Percentiles rank a stretch among this genome's conserved stretches.
These are phyloP conservation scores for Genyomyrus donnyi DNA, from an alignment of 2,113 vertebrate species.

Conservation along the genomic window DNA sequence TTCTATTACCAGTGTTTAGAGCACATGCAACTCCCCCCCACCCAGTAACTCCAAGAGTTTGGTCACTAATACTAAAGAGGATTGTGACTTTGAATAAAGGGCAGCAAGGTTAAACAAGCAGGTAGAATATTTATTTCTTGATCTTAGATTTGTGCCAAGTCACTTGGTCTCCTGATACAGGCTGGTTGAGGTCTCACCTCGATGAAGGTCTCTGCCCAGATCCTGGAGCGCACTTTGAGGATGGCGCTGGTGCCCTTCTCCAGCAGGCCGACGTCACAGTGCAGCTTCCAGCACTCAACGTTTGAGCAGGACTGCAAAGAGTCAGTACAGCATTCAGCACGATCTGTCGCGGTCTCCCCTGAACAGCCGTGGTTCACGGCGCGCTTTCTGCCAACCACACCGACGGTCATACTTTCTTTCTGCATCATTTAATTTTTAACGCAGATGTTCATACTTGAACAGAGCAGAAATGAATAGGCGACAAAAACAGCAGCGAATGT, in stretches of 20 bases:
- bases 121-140: background rate
- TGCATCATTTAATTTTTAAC: background rate
- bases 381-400: background rate
- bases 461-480: background rate
- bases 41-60: background rate
- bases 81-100: background rate
- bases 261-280: constrained; percentile 69
- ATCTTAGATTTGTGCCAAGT: background rate
- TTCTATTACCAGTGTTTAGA: background rate
- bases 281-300: constrained; percentile 69
- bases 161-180: background rate
- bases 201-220: constrained; percentile 77
- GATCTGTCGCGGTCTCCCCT: background rate
- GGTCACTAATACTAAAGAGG: background rate
- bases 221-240: constrained; percentile 70
- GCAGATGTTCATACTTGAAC: background rate
- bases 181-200: constrained; percentile 57
- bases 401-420: background rate
- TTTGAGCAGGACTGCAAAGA: constrained; percentile 67
- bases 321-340: no score
- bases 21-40: background rate
- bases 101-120: background rate
- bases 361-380: background rate
- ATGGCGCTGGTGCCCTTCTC: constrained; percentile 68
- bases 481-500: background rate